phyloP scores from a whole-genome alignment of 2,113 vertebrate species.

The Malurus cyaneus region DNA sequence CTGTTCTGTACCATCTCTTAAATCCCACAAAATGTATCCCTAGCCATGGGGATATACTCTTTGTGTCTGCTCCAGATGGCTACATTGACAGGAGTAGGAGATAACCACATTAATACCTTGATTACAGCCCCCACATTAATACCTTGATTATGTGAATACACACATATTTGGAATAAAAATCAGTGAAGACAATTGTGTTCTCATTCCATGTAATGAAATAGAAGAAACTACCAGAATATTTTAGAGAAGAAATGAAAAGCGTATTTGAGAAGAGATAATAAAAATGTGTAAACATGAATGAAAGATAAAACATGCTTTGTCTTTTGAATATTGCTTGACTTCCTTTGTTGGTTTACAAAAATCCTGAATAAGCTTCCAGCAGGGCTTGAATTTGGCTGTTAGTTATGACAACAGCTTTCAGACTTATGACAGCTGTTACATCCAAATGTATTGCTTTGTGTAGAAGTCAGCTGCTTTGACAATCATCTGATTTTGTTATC shows the following conservation, averaged over 20 bases:
- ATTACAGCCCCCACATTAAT: neutral
- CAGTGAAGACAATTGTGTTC: neutral
- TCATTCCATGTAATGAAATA: neutral
- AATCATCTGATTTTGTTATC: neutral
- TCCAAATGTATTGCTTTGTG: neutral
- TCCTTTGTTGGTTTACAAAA: neutral
- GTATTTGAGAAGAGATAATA: neutral
- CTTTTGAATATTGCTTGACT: neutral
- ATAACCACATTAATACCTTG: neutral
- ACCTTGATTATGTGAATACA: neutral
- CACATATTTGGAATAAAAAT: neutral
- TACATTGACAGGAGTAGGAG: neutral
- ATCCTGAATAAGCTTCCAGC: neutral
- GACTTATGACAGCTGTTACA: neutral
- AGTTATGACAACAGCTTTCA: neutral
- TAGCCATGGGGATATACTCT: neutral
- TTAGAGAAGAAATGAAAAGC: neutral
- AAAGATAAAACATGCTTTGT: neutral
- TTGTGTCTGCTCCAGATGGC: neutral
- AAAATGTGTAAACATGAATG: neutral
- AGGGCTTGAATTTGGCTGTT: neutral
- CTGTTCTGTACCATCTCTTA: neutral
- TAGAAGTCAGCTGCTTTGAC: neutral
- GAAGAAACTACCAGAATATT: neutral
- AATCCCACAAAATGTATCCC: neutral